Base-by-base conservation (phyloP, 2,113 vertebrate genomes). In the Rafetus swinhoei region DNA sequence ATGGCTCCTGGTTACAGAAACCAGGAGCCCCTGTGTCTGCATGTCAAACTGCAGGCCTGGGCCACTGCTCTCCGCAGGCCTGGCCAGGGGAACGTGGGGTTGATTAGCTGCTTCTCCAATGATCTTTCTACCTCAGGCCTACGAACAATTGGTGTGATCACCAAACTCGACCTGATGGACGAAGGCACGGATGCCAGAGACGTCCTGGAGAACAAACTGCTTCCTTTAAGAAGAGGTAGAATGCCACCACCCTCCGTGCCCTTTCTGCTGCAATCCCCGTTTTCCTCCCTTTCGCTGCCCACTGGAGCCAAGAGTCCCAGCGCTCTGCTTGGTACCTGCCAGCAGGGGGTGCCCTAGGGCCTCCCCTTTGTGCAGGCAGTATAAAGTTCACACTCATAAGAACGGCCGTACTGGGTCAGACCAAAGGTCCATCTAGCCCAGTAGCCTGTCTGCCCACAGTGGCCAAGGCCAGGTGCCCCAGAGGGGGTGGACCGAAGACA, bases 131-230 rank as follows among this genome's bases (percentile, higher is more conserved):
- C 22, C 24, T 32, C 93, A 99, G 99, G 99, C 89, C 80, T 99
- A 93, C 97, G 99, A 84, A 99, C 99, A 12, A 99, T 99, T 5
- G 99, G 99, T 1, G 99, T 99, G 81, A 99, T 99, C 97, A 99
- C 99, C 93, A 99, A 99, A 92, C 97, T 99, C 92, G 99, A 99
- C 88, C 98, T 99, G 90, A 99, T 99, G 99, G 99, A 99, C 0
- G 99, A 99, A 90, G 99, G 99, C 94, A 99, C 99, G 0, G 99
- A 99, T 1, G 99, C 99, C 74, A 98, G 98, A 35, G 99, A 99
- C 6, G 98, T 99, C 89, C 97, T 99, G 88, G 99, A 99, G 97
- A 99, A 99, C 95, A 99, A 99, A 82, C 98, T 99, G 77, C 98
- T 99, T 6, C 99, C 99, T 0, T 89, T 99, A n/a, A 98, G 99